Conservation (phyloP, 1,140 invertebrate genomes). For the Saccostrea echinata region DNA sequence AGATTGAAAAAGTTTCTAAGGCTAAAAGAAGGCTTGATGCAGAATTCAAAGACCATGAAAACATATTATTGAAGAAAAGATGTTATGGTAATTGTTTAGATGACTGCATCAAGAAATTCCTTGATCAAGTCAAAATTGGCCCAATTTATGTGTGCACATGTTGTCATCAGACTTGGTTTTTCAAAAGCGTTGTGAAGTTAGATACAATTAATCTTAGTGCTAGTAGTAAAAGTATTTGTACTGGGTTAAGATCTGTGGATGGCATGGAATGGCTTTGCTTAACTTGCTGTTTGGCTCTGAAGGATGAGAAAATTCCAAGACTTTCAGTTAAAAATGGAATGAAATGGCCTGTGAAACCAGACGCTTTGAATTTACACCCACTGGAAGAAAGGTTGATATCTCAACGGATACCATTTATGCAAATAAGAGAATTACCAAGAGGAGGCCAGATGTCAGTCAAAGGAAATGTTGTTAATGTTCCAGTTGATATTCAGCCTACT, state of each 20-base stretch:
- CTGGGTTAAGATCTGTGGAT: constrained; percentile 41
- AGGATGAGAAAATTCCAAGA: constrained; percentile 25
- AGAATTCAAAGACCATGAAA: not conserved
- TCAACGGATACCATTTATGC: constrained; percentile 48
- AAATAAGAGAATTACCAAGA: constrained; percentile 45
- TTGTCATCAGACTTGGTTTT: constrained; percentile 60
- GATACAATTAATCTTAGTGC: not conserved
- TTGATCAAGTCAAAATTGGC: constrained; percentile 34
- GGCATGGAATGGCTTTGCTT: constrained; percentile 42
- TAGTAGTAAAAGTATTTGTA: not conserved
- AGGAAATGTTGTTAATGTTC: constrained; percentile 39
- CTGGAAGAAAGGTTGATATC: constrained; percentile 60
- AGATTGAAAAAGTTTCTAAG: not conserved
- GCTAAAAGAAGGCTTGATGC: not conserved
- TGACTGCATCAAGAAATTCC: constrained; percentile 27
- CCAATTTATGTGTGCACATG: constrained; percentile 54
- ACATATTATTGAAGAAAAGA: constrained; percentile 20
- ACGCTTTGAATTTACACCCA: constrained; percentile 54
- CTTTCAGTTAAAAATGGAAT: constrained; percentile 11
- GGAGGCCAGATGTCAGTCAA: constrained; percentile 19
- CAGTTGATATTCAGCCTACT: constrained; percentile 48
- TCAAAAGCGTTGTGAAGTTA: constrained; percentile 45
- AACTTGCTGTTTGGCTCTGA: constrained; percentile 21
- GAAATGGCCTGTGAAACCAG: constrained; percentile 56
- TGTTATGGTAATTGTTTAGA: not conserved